Percentiles rank a stretch among this genome's conserved stretches.
Conservation (phyloP, 1,140 invertebrate species). For the Drosophila baimaii region DNA sequence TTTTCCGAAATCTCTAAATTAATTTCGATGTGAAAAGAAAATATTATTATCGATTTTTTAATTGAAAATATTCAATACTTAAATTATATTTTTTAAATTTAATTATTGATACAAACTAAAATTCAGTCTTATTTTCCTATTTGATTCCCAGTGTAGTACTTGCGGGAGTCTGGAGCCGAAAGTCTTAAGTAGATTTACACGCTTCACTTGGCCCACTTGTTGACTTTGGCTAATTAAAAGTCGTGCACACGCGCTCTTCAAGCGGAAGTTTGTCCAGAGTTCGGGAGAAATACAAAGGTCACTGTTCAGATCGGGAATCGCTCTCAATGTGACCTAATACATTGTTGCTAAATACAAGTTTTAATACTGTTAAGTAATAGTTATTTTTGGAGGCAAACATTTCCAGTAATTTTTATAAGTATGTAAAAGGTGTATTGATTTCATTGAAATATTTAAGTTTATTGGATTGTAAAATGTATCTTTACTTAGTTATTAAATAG, state of each 20-base stretch:
- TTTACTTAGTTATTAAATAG: not conserved
- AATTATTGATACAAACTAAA: too few species aligned
- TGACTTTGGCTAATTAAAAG: constrained; percentile 77
- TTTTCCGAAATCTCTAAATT: too few species aligned
- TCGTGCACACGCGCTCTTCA: constrained; percentile 45
- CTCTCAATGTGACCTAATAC: not conserved
- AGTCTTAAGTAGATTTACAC: constrained; percentile 61
- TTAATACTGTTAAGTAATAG: not conserved
- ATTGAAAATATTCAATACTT: too few species aligned
- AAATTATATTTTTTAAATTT: too few species aligned
- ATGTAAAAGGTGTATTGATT: too few species aligned
- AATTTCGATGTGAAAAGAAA: too few species aligned
- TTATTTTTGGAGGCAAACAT: too few species aligned
- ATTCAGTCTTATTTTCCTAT: too few species aligned
- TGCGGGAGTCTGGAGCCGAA: constrained; percentile 26
- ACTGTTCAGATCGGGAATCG: constrained; percentile 7
- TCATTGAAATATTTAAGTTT: too few species aligned
- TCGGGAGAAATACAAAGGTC: constrained; percentile 46
- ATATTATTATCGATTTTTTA: too few species aligned
- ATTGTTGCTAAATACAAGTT: not conserved
- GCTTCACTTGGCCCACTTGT: constrained; percentile 62
- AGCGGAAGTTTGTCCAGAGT: constrained; percentile 49
- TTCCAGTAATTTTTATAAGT: too few species aligned
- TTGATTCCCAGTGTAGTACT: not conserved
- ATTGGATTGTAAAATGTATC: not conserved